These are phyloP conservation scores for Chorisops tibialis DNA, from an alignment of 2,888 invertebrate species.

Conservation along the genomic window DNA sequence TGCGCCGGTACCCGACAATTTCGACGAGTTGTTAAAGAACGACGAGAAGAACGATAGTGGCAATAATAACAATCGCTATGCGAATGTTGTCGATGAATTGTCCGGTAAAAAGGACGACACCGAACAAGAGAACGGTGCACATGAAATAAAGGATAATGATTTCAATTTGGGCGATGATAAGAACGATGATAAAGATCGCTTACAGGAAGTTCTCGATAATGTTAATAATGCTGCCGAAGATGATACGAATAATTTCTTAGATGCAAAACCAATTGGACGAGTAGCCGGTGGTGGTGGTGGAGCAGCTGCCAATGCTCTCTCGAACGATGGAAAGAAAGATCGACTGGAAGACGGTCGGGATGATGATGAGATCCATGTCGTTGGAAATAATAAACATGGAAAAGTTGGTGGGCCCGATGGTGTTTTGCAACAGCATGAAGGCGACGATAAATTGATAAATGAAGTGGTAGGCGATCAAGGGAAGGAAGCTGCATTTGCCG, in stretches of 20 bases:
- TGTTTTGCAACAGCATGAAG: conserved; percentile 41
- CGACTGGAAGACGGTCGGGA: conserved; percentile 39
- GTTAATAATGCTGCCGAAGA: conserved; percentile 44
- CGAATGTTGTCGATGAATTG: conserved; percentile 44
- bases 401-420: conserved; percentile 35
- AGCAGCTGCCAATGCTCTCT: conserved; percentile 1
- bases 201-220: conserved; percentile 37
- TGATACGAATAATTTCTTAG: conserved; percentile 44
- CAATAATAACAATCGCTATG: conserved; percentile 47
- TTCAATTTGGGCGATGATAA: conserved; percentile 43
- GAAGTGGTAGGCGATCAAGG: conserved; percentile 53
- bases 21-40: conserved; percentile 44
- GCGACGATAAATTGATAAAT: conserved; percentile 50
- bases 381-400: conserved; percentile 37
- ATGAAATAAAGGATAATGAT: conserved; percentile 48
- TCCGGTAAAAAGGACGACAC: conserved; percentile 29
- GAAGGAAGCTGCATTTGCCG: conserved; percentile 45
- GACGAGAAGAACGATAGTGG: conserved; percentile 36
- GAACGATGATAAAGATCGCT: conserved; percentile 32
- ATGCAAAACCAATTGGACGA: conserved; percentile 36
- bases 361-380: conserved; percentile 38
- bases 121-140: conserved; percentile 48
- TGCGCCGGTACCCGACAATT: conserved; percentile 49
- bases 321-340: conserved; percentile 28
- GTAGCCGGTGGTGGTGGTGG: conserved; percentile 16